These are phyloP conservation scores for Lithophane leautieri DNA, from an alignment of 2,888 invertebrate species.

Conservation along the genomic window DNA sequence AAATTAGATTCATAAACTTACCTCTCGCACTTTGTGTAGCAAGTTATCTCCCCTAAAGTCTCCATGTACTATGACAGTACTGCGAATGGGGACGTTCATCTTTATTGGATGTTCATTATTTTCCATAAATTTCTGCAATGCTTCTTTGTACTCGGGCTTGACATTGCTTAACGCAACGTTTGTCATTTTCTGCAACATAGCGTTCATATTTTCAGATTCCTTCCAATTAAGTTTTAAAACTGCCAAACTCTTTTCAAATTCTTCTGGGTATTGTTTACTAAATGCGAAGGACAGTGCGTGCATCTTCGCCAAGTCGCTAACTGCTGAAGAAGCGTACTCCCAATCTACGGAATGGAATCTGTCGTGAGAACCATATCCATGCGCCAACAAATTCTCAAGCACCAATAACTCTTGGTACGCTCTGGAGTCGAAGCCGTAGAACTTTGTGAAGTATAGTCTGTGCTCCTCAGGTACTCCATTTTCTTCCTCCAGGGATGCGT, in stretches of 20 bases:
- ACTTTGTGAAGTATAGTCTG: slow-evolving; percentile 66
- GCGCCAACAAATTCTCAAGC: slow-evolving; percentile 69
- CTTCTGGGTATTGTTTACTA: slow-evolving; percentile 68
- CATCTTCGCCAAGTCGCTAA: slow-evolving; percentile 72
- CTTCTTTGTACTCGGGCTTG: background rate
- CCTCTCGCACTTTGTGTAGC: too few species aligned
- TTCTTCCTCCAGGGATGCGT: slow-evolving; percentile 55
- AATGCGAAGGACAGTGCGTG: slow-evolving; percentile 78
- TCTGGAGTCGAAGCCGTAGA: slow-evolving; percentile 64
- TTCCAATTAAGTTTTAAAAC: background rate
- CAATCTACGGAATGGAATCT: slow-evolving; percentile 71
- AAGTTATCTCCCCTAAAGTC: too few species aligned
- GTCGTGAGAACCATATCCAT: slow-evolving; percentile 70
- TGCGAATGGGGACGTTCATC: too few species aligned
- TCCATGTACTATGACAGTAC: too few species aligned
- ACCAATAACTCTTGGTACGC: slow-evolving; percentile 49
- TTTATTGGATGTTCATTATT: too few species aligned
- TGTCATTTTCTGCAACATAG: rapidly evolving
- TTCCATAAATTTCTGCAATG: too few species aligned
- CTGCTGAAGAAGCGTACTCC: slow-evolving; percentile 68
- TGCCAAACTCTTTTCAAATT: slow-evolving; percentile 48
- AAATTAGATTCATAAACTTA: too few species aligned
- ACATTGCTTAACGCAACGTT: background rate
- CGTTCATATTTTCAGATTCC: background rate
- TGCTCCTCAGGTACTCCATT: slow-evolving; percentile 61